Percentiles rank a stretch among this genome's conserved stretches.
phyloP scores from a whole-genome alignment of 2,888 invertebrate species.

The Phaedon cochleariae region DNA sequence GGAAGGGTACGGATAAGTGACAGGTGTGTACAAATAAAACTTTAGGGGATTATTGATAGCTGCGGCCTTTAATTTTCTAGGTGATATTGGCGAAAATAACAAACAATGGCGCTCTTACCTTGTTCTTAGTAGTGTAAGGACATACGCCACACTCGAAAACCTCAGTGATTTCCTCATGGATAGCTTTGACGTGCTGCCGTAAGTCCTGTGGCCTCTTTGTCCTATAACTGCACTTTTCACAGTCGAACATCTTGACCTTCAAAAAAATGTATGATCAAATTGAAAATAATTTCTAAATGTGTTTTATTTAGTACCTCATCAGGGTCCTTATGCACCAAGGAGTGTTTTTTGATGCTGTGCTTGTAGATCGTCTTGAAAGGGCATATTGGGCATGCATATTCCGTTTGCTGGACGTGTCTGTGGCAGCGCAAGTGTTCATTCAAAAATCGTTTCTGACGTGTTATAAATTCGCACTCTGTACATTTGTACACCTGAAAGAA shows the following conservation, averaged over 20 bases:
- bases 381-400: constrained; percentile 32
- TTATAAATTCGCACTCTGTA: constrained; percentile 32
- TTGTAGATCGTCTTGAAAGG: constrained; percentile 31
- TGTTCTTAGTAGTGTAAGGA: constrained; percentile 29
- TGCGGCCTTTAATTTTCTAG: too few species aligned
- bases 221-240: constrained; percentile 31
- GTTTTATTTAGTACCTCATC: constrained; percentile 30
- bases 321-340: constrained; percentile 28
- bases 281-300: too few species aligned
- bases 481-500: constrained; percentile 25
- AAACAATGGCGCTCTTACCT: too few species aligned
- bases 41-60: too few species aligned
- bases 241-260: constrained; percentile 19
- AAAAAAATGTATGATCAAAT: too few species aligned
- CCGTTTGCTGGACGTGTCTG: constrained; percentile 20
- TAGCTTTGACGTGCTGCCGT: constrained; percentile 25
- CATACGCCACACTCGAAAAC: constrained; percentile 31
- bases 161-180: constrained; percentile 17
- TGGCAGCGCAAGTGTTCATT: constrained; percentile 32
- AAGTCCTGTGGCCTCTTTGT: constrained; percentile 31
- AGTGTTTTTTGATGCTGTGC: constrained; percentile 30
- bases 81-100: too few species aligned
- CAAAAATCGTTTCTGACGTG: constrained; percentile 32
- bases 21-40: too few species aligned
- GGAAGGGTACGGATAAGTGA: too few species aligned